Conservation (phyloP, 2,113 vertebrate species). For the Emydocephalus ijimae region DNA sequence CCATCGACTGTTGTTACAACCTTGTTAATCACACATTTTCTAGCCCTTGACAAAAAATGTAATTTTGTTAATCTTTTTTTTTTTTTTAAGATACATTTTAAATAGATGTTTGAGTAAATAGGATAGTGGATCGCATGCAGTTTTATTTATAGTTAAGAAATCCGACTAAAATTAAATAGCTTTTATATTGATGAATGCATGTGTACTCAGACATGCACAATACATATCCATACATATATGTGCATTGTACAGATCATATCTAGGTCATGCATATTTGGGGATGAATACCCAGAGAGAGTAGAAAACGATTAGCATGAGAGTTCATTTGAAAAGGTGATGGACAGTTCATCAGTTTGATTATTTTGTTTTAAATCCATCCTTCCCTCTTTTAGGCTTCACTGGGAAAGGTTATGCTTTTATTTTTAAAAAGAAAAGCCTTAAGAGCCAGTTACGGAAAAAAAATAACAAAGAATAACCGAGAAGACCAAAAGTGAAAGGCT, state of each 20-base stretch:
- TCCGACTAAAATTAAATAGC: neutral
- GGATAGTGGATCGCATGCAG: neutral
- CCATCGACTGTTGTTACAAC: constrained; percentile 47
- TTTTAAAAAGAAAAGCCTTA: constrained; percentile 63
- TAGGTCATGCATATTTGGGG: neutral
- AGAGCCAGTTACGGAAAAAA: constrained; percentile 74
- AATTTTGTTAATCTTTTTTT: constrained; percentile 34
- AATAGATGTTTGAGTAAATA: neutral
- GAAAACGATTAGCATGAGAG: neutral
- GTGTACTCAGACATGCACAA: neutral
- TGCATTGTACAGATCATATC: neutral
- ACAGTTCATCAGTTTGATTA: constrained; percentile 9
- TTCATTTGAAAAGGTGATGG: neutral
- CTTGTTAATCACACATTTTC: constrained; percentile 29
- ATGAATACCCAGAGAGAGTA: neutral
- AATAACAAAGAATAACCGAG: constrained; percentile 76
- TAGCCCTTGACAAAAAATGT: constrained; percentile 35
- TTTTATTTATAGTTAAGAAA: neutral
- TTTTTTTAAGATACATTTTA: constrained; percentile 29
- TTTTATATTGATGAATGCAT: neutral
- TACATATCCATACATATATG: neutral
- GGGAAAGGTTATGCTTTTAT: constrained; percentile 67
- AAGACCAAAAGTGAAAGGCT: constrained; percentile 81
- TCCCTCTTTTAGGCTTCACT: constrained; percentile 50
- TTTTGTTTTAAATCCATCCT: constrained; percentile 17